Evolutionary conservation across 2,888 invertebrate genomes (phyloP), one percentile per base, ranked within the genome.

Genomic region (Cosmopolites sordidus): DNA sequence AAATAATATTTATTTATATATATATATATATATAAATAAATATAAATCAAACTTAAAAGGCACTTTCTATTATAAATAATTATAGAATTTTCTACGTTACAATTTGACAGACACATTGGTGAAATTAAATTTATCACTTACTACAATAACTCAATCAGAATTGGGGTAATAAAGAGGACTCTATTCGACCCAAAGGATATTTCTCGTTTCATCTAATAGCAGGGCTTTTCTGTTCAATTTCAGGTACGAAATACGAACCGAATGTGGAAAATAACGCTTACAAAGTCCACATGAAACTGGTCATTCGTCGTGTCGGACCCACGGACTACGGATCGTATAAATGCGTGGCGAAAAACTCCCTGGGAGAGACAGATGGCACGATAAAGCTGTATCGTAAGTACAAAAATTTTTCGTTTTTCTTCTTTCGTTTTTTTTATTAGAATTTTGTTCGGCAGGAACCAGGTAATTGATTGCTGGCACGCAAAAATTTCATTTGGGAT

Each of bases 301-400:
- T 84, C 51, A 86, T 89, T 60, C 79, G 81, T 65, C 79, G 83
- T 48, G 79, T 89, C 53, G 78, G 82, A 1, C 77, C 76, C 58
- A 74, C 79, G 6, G 89, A 89, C 74, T 89, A 86, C 66, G 88
- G 88, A 16, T 81, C 86, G 12, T 89, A 89, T 74, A 84, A 86
- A 69, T 91, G 90, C 73, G 83, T 89, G 62, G 87, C 89, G 45
- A 89, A 89, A 74, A 90, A 91, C 72, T 86, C 88, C 0, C 76
- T 89, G 4, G 90, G 89, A 29, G 89, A 89, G 66, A 89, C 89
- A 5, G 89, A 89, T 73, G 89, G 89, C 61, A 85, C 84, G 56
- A 89, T 90, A 63, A 88, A 87, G 74, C 77, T 90, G 58, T 89
- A 89, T 70, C 83, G 89, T 89, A 78, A 86, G 88, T 53, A 56